Conservation (phyloP, 1,140 invertebrate species). For the Lepidostoma basale region DNA sequence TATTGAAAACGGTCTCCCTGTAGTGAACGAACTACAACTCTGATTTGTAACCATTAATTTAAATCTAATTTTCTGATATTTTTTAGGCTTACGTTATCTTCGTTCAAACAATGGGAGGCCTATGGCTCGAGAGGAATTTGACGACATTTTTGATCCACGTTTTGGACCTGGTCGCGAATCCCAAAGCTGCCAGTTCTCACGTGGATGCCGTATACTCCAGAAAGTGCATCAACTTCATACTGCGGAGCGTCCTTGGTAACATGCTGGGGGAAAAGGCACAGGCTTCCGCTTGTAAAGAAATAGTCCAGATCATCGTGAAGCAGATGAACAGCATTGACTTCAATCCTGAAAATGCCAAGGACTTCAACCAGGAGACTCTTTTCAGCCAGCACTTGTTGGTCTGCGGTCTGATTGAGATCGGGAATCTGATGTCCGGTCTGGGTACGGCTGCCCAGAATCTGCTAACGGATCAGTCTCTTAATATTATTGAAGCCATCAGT, state of each 20-base stretch:
- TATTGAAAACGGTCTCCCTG: no score
- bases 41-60: no score
- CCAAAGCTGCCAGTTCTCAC: conserved; percentile 91
- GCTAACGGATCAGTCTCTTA: conserved; percentile 83
- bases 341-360: conserved; percentile 88
- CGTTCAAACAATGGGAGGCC: conserved; percentile 88
- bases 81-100: conserved; percentile 91
- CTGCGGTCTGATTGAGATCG: conserved; percentile 92
- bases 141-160: conserved; percentile 85
- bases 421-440: conserved; percentile 82
- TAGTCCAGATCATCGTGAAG: conserved; percentile 89
- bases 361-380: conserved; percentile 86
- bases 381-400: conserved; percentile 94
- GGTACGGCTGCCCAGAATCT: conserved; percentile 91
- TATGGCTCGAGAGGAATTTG: conserved; percentile 94
- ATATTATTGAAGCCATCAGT: conserved; percentile 66
- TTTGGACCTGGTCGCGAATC: conserved; percentile 90
- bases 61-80: no score
- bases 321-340: conserved; percentile 95
- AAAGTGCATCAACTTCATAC: conserved; percentile 96
- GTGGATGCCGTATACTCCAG: conserved; percentile 97
- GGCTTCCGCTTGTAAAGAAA: conserved; percentile 92
- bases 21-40: no score
- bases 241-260: conserved; percentile 88
- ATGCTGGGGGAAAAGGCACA: conserved; percentile 97